These are phyloP conservation scores for Rhinogobio ventralis DNA, from an alignment of 2,797 vertebrate genomes.

Conservation along the genomic window DNA sequence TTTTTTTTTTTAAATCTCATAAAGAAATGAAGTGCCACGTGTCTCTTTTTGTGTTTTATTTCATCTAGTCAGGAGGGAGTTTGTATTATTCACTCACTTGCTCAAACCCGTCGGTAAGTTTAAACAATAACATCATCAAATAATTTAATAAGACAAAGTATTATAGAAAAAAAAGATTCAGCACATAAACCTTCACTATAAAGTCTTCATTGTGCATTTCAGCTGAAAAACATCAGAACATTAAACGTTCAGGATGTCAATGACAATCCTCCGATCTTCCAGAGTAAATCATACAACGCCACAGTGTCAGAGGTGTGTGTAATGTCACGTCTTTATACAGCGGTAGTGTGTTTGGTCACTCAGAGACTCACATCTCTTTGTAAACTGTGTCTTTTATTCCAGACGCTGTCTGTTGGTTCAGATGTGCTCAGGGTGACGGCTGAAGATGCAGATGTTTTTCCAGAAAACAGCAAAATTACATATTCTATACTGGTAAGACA, in stretches of 20 bases:
- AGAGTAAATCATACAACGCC: slow-evolving; percentile 33
- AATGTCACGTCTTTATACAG: background rate
- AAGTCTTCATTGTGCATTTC: background rate
- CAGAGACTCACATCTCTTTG: background rate
- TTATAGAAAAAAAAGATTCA: background rate
- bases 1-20: background rate
- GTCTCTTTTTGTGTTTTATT: slow-evolving; percentile 3
- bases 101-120: slow-evolving; percentile 48
- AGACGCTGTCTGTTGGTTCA: slow-evolving; percentile 61
- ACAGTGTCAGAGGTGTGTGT: slow-evolving; percentile 75
- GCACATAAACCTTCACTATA: background rate
- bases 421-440: slow-evolving; percentile 72
- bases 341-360: background rate
- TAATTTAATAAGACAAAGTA: background rate
- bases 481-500: slow-evolving; percentile 74
- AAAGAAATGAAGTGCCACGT: background rate
- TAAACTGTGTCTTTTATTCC: background rate
- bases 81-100: slow-evolving; percentile 70
- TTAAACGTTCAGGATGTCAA: slow-evolving; percentile 71
- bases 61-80: slow-evolving; percentile 55
- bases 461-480: slow-evolving; percentile 61
- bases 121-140: background rate
- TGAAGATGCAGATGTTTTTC: slow-evolving; percentile 67
- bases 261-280: slow-evolving; percentile 76
- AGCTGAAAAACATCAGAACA: slow-evolving; percentile 63